Conservation (phyloP, 2,113 vertebrate genomes). For the Austrofundulus limnaeus region DNA sequence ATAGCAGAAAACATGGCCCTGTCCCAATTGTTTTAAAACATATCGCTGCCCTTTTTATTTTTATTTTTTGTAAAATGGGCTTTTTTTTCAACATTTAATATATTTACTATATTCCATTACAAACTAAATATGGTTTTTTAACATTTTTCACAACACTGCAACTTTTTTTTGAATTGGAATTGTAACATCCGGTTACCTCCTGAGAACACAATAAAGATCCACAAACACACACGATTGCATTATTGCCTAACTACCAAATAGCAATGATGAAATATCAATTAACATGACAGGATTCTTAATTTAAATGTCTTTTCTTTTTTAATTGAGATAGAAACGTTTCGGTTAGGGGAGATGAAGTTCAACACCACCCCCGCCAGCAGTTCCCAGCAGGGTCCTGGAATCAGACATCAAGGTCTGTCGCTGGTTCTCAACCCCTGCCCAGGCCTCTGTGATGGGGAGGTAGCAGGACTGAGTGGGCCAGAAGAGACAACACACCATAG, state of each 20-base stretch:
- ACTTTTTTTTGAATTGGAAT: background rate
- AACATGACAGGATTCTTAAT: conserved; percentile 49
- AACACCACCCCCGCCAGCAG: conserved; percentile 67
- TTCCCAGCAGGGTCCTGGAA: conserved; percentile 64
- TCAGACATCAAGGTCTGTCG: conserved; percentile 74
- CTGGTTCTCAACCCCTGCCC: conserved; percentile 66
- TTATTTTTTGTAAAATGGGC: no score
- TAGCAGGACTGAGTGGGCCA: conserved; percentile 59
- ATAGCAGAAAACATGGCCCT: no score
- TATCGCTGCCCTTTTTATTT: no score
- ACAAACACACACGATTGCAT: no score
- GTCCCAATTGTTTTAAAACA: no score
- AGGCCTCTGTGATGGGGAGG: conserved; percentile 65
- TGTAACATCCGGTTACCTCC: no score
- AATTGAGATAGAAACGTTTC: conserved; percentile 24
- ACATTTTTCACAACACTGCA: no score
- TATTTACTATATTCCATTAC: no score
- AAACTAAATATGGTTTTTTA: background rate
- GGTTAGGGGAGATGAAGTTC: conserved; percentile 30
- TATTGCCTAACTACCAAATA: no score
- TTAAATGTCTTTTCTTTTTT: conserved; percentile 28
- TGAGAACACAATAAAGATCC: no score
- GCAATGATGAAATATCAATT: conserved; percentile 17
- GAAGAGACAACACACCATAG: conserved; percentile 77
- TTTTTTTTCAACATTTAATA: no score